These are phyloP conservation scores for Phyllotis vaccarum DNA, from an alignment of 2,797 vertebrate genomes.

Conservation along the genomic window DNA sequence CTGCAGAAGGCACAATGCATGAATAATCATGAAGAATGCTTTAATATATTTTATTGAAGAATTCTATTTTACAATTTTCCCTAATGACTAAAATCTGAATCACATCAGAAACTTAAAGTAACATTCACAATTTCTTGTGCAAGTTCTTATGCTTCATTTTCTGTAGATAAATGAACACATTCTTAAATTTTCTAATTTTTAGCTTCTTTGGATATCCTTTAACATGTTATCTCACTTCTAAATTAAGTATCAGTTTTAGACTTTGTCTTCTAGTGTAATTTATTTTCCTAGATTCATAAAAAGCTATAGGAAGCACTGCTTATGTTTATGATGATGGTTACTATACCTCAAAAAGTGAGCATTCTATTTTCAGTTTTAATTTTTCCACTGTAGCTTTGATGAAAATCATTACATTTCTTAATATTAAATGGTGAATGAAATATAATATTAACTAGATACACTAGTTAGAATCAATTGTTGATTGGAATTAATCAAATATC, in stretches of 20 bases:
- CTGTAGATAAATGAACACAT: neutral
- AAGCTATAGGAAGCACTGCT: neutral
- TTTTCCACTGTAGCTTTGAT: neutral
- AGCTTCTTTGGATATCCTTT: neutral
- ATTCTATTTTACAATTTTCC: neutral
- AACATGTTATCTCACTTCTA: neutral
- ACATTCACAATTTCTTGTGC: neutral
- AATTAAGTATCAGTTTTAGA: neutral
- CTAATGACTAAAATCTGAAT: neutral
- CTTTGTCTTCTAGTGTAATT: neutral
- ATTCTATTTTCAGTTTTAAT: neutral
- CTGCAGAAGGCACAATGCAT: neutral
- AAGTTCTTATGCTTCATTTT: neutral
- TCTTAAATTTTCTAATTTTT: neutral
- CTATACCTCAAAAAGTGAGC: neutral
- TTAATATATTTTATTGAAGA: neutral
- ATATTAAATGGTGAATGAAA: neutral
- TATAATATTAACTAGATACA: neutral
- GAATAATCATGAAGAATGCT: neutral
- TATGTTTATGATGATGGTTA: neutral
- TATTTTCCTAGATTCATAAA: neutral
- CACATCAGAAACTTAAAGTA: neutral
- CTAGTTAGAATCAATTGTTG: conserved; percentile 19
- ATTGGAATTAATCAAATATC: neutral
- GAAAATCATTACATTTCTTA: neutral